These are phyloP conservation scores for Epinephelus malabaricus DNA, from an alignment of 2,797 vertebrate genomes.

Conservation along the genomic window DNA sequence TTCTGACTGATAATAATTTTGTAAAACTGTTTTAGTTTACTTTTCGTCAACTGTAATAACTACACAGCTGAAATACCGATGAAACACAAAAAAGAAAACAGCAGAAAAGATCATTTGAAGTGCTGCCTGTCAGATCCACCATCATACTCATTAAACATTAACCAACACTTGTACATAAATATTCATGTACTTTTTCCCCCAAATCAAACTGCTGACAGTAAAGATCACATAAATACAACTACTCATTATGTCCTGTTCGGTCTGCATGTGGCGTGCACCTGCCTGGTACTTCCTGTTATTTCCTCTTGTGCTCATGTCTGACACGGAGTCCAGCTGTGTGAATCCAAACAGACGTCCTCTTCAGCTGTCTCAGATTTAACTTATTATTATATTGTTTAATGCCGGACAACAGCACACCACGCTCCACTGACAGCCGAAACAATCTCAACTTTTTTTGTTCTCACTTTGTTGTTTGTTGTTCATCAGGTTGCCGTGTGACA, in stretches of 20 bases:
- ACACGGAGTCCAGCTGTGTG: neutral
- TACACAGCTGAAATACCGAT: neutral
- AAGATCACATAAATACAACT: no score
- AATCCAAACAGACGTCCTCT: neutral
- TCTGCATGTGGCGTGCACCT: constrained; percentile 1
- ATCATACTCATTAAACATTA: neutral
- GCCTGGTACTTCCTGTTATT: neutral
- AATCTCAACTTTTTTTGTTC: neutral
- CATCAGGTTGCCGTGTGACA: constrained; percentile 54
- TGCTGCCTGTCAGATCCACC: neutral
- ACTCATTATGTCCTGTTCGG: neutral
- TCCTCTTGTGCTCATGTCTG: constrained; percentile 3
- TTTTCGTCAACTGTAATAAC: no score
- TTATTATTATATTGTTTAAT: neutral
- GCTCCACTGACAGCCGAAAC: neutral
- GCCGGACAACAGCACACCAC: neutral
- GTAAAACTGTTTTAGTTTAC: no score
- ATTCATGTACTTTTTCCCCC: neutral
- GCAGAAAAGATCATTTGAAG: neutral
- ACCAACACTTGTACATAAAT: neutral
- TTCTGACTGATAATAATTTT: no score
- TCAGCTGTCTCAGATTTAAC: neutral
- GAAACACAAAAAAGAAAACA: neutral
- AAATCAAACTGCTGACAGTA: neutral
- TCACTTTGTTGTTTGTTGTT: constrained; percentile 26